Evolutionary conservation across 2,888 invertebrate genomes (phyloP).

Genomic region (Bruchidius siliquastri): DNA sequence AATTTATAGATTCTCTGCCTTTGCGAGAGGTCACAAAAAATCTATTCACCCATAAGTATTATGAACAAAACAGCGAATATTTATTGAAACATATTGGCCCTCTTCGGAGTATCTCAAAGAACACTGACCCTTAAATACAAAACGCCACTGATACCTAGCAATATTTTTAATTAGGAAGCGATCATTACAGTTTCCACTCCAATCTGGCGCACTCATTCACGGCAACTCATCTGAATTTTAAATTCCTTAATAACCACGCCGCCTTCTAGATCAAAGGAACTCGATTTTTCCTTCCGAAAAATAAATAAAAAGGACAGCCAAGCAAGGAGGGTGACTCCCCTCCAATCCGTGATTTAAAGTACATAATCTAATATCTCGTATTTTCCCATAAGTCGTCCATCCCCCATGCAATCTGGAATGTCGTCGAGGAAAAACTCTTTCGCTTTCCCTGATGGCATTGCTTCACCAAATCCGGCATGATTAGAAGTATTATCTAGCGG

Average conservation of each 20-base stretch:
- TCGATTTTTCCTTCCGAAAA: slow-evolving; percentile 15
- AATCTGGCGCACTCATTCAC: background rate
- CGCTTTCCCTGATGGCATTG: slow-evolving; percentile 9
- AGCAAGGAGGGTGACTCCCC: slow-evolving; percentile 21
- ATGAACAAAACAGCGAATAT: too few species aligned
- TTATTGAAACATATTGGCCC: too few species aligned
- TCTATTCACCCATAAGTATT: too few species aligned
- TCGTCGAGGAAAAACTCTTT: slow-evolving; percentile 2
- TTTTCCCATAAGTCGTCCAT: slow-evolving; percentile 14
- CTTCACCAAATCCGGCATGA: slow-evolving; percentile 36
- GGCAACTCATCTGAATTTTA: slow-evolving; percentile 17
- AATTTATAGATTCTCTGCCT: too few species aligned
- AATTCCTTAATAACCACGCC: slow-evolving; percentile 19
- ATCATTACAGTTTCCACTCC: slow-evolving; percentile 1
- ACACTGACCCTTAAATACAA: too few species aligned
- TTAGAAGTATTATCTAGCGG: slow-evolving; percentile 44
- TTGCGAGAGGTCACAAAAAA: too few species aligned
- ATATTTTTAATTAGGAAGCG: background rate
- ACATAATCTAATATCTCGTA: slow-evolving; percentile 37
- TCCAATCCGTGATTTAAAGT: slow-evolving; percentile 37
- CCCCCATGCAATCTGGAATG: slow-evolving; percentile 8
- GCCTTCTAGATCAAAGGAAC: slow-evolving; percentile 18
- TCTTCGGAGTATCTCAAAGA: too few species aligned
- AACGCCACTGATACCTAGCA: background rate
- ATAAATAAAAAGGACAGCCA: slow-evolving; percentile 14